Evolutionary conservation across 2,113 vertebrate species (phyloP).

Genomic region (Bufo bufo): DNA sequence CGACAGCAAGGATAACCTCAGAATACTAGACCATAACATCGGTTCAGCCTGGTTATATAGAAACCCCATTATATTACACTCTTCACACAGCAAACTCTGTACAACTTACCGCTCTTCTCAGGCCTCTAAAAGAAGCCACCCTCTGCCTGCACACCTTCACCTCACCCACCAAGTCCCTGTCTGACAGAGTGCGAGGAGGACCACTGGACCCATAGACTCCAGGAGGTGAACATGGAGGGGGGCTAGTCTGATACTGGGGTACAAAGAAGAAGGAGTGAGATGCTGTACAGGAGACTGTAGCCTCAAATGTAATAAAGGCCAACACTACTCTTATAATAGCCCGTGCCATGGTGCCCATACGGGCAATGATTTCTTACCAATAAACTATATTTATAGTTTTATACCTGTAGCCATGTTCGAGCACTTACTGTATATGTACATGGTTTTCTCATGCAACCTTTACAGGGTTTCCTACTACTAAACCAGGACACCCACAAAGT

Average conservation of each 20-base stretch:
- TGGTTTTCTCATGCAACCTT: too few species aligned
- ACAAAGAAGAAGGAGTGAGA: conserved; percentile 72
- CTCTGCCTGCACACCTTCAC: conserved; percentile 90
- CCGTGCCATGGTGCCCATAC: too few species aligned
- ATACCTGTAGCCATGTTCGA: too few species aligned
- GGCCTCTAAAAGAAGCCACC: conserved; percentile 89
- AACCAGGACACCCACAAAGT: too few species aligned
- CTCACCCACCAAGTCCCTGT: conserved; percentile 89
- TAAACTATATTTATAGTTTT: too few species aligned
- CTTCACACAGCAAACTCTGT: conserved; percentile 62
- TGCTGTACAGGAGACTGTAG: too few species aligned
- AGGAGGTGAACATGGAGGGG: conserved; percentile 79
- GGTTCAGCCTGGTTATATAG: background rate
- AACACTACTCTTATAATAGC: too few species aligned
- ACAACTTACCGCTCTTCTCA: conserved; percentile 94
- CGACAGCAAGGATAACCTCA: too few species aligned
- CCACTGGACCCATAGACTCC: conserved; percentile 80
- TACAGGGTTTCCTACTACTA: too few species aligned
- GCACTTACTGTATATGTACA: too few species aligned
- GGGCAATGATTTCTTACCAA: too few species aligned
- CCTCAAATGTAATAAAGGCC: too few species aligned
- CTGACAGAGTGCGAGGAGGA: conserved; percentile 83
- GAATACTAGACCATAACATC: background rate
- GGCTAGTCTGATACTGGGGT: conserved; percentile 81
- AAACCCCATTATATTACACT: background rate